Conservation (phyloP, 2,113 vertebrate genomes). For the Strix aluco region DNA sequence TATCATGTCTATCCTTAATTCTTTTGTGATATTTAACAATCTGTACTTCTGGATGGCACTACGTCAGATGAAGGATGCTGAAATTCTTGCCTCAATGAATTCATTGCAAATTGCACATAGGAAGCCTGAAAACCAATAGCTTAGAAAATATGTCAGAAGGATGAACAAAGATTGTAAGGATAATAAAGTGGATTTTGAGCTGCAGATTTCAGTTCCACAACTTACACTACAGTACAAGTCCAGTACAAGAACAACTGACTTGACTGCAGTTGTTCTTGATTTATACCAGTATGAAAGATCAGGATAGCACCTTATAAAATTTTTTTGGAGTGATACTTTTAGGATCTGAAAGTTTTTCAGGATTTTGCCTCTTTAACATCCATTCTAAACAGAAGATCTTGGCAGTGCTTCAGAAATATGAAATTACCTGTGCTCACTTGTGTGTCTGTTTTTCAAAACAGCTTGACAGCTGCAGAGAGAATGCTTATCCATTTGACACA, state of each 20-base stretch:
- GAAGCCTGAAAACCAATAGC: neutral
- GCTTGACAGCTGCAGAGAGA: neutral
- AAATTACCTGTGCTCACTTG: neutral
- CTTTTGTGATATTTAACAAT: neutral
- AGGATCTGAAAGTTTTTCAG: neutral
- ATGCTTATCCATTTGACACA: conserved; percentile 21
- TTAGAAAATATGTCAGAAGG: neutral
- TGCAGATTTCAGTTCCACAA: neutral
- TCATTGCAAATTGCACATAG: neutral
- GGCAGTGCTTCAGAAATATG: neutral
- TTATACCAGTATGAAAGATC: neutral
- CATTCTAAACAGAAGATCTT: neutral
- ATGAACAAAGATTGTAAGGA: neutral
- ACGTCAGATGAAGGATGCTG: neutral
- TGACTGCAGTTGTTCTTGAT: neutral
- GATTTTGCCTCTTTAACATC: neutral
- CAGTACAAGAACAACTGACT: neutral
- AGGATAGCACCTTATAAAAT: neutral
- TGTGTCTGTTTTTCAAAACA: conserved; percentile 6
- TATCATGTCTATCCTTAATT: neutral
- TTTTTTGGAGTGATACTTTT: neutral
- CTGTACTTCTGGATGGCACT: neutral
- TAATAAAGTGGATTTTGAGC: neutral
- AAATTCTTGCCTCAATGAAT: neutral
- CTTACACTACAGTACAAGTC: neutral